A percentile compares a stretch with the other conserved stretches of the same genome.
Conservation (phyloP, 2,113 vertebrate genomes). For the Lepisosteus oculatus region DNA sequence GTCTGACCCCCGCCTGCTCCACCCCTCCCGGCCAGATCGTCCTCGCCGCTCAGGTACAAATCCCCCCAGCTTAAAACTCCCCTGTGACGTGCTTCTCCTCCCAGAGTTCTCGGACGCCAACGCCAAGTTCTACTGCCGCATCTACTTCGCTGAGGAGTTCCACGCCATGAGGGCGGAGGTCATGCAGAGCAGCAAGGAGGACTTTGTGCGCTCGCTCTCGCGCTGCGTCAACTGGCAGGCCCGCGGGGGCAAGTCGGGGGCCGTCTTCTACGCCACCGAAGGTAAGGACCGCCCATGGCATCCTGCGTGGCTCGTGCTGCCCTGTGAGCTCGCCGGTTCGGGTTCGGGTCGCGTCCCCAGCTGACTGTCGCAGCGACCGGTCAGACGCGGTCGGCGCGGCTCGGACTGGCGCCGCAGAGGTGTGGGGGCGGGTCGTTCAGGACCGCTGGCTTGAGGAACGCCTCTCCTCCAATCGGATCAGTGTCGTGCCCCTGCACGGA, state of each 20-base stretch:
- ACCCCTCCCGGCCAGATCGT: no score
- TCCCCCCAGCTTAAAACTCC: not conserved
- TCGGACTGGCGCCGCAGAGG: no score
- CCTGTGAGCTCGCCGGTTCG: not conserved
- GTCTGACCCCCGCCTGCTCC: constrained; percentile 7
- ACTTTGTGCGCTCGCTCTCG: constrained; percentile 91
- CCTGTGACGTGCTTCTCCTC: not conserved
- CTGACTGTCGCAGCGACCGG: no score
- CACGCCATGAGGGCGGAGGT: constrained; percentile 94
- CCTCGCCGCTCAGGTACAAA: no score
- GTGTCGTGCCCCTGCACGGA: no score
- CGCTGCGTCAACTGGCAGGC: constrained; percentile 97
- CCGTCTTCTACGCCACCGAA: constrained; percentile 94
- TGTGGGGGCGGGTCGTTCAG: no score
- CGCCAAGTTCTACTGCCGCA: constrained; percentile 95
- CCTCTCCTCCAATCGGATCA: no score
- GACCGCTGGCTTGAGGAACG: no score
- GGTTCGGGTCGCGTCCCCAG: no score
- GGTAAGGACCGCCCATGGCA: constrained; percentile 50
- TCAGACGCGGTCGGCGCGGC: no score
- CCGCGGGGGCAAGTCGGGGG: constrained; percentile 92
- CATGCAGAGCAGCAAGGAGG: constrained; percentile 87
- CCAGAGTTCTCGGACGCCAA: constrained; percentile 94
- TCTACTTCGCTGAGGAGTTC: constrained; percentile 95
- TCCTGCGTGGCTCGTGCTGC: not conserved